These are phyloP conservation scores for Nerophis ophidion DNA, from an alignment of 2,113 vertebrate genomes.

Conservation along the genomic window DNA sequence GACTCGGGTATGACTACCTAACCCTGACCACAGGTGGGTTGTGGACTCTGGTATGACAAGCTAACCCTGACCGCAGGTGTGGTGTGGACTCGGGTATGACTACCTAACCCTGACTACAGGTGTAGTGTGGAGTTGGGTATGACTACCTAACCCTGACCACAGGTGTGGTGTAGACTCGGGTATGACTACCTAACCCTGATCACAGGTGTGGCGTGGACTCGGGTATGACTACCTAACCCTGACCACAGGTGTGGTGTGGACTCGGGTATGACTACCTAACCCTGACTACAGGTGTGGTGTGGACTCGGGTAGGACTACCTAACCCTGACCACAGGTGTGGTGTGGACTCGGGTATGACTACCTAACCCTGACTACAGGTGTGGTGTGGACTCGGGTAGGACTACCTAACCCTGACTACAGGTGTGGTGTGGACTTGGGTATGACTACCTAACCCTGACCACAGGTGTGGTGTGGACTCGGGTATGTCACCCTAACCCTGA, in stretches of 20 bases:
- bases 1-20: conserved; percentile 47
- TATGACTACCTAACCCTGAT: not conserved
- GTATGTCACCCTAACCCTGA: not conserved
- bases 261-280: conserved; percentile 43
- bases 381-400: conserved; percentile 47
- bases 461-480: conserved; percentile 43
- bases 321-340: not conserved
- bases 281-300: not conserved
- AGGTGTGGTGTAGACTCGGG: conserved; percentile 44
- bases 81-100: conserved; percentile 48
- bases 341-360: conserved; percentile 47
- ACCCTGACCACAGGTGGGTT: not conserved
- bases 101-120: not conserved
- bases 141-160: not conserved
- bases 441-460: not conserved
- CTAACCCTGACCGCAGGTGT: not conserved
- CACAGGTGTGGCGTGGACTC: conserved; percentile 40
- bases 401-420: not conserved
- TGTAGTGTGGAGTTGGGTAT: not conserved
- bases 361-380: not conserved
- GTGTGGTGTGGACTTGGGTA: conserved; percentile 46
- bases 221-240: not conserved
- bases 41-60: conserved; percentile 48
- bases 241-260: not conserved
- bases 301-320: conserved; percentile 47